A percentile compares a stretch with the other conserved stretches of the same genome.
These are phyloP conservation scores for Hippopotamus amphibius DNA, from an alignment of 2,113 vertebrate genomes.

Conservation along the genomic window DNA sequence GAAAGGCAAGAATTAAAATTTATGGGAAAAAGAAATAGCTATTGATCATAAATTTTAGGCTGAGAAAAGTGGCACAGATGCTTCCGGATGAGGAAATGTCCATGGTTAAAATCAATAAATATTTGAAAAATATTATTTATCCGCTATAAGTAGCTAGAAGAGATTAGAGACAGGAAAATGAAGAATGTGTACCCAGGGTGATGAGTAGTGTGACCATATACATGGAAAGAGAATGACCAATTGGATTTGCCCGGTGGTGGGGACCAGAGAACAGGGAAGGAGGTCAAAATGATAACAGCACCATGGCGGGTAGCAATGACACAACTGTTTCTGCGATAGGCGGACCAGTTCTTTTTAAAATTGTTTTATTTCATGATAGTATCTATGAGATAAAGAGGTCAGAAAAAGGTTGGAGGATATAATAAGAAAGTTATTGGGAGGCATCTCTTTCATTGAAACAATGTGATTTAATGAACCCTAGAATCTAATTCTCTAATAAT, in stretches of 20 bases:
- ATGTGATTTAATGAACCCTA: slow-evolving; percentile 23
- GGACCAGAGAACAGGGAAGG: background rate
- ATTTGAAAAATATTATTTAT: slow-evolving; percentile 43
- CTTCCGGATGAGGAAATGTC: background rate
- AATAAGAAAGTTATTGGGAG: background rate
- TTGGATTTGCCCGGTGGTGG: background rate
- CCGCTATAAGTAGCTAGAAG: background rate
- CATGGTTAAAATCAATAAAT: background rate
- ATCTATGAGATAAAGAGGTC: slow-evolving; percentile 29
- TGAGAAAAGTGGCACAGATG: background rate
- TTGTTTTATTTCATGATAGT: background rate
- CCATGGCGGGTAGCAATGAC: background rate
- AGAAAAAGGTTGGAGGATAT: background rate
- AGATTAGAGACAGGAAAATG: background rate
- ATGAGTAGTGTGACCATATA: background rate
- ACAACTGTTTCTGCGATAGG: background rate
- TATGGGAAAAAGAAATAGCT: slow-evolving; percentile 12
- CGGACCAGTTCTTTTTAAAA: background rate
- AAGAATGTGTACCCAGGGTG: background rate
- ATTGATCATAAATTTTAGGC: background rate
- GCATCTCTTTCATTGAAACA: slow-evolving; percentile 24
- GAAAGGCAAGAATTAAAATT: slow-evolving; percentile 33
- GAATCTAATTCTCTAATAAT: background rate
- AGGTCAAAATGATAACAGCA: background rate
- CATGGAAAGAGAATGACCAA: background rate